These are phyloP conservation scores for Cheiracanthium punctorium DNA, from an alignment of 2,888 invertebrate species.

Conservation along the genomic window DNA sequence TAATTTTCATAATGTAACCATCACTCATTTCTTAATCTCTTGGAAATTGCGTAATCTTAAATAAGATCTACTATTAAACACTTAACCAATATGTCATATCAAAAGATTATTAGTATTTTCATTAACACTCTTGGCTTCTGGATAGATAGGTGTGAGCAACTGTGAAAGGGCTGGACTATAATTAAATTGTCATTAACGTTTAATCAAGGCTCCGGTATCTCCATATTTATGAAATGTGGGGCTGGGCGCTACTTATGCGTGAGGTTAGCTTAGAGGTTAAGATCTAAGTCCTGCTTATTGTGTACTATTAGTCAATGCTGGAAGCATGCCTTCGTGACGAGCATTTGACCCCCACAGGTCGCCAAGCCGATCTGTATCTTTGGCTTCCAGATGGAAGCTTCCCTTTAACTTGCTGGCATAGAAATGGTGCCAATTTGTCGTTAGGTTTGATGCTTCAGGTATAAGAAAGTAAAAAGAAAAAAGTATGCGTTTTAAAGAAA, in stretches of 20 bases:
- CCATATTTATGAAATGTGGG: slow-evolving; percentile 32
- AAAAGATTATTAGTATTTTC: no score
- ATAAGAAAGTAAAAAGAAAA: background rate
- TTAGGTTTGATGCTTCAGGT: slow-evolving; percentile 21
- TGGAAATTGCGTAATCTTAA: no score
- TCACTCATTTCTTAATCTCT: no score
- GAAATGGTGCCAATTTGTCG: slow-evolving; percentile 54
- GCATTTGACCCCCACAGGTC: slow-evolving; percentile 42
- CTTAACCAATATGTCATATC: no score
- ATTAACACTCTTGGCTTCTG: slow-evolving; percentile 37
- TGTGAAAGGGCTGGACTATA: slow-evolving; percentile 18
- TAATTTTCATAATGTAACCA: no score
- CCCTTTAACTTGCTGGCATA: background rate
- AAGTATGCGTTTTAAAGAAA: background rate
- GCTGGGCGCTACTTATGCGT: slow-evolving; percentile 21
- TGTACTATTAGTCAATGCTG: slow-evolving; percentile 39
- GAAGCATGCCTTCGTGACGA: slow-evolving; percentile 43
- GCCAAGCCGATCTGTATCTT: slow-evolving; percentile 36
- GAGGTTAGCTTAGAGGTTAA: slow-evolving; percentile 41
- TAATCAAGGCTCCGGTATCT: slow-evolving; percentile 6
- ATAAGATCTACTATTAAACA: no score
- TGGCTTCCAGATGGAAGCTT: background rate
- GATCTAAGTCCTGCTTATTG: slow-evolving; percentile 45
- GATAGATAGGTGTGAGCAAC: slow-evolving; percentile 16
- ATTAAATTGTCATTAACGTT: slow-evolving; percentile 49